Percentiles rank a stretch among this genome's conserved stretches.
These are phyloP conservation scores for Apteryx mantelli DNA, from an alignment of 2,113 vertebrate genomes.

Conservation along the genomic window DNA sequence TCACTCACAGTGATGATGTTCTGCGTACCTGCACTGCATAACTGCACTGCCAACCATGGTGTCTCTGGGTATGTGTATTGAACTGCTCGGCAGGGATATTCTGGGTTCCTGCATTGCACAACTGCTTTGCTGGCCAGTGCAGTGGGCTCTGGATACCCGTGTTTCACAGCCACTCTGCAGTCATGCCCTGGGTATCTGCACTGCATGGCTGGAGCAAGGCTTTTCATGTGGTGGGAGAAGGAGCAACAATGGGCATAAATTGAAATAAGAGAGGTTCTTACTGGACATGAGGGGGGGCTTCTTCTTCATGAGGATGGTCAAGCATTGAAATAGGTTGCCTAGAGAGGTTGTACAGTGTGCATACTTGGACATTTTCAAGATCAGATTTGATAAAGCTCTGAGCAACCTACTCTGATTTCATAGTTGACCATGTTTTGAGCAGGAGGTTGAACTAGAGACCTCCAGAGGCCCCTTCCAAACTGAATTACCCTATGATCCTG, in stretches of 20 bases:
- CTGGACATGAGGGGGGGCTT: not conserved
- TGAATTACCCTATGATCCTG: not conserved
- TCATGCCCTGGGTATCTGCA: too few species aligned
- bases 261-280: not conserved
- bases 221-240: not conserved
- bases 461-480: not conserved
- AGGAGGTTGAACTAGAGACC: not conserved
- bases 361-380: not conserved
- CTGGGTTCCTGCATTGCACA: too few species aligned
- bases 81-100: too few species aligned
- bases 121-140: too few species aligned
- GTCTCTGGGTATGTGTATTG: too few species aligned
- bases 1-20: too few species aligned
- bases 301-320: rapidly evolving
- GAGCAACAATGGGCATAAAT: not conserved
- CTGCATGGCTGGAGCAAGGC: not conserved
- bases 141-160: too few species aligned
- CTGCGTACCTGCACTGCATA: too few species aligned
- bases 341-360: not conserved
- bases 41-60: too few species aligned
- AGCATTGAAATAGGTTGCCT: not conserved
- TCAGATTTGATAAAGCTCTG: not conserved
- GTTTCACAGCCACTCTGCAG: too few species aligned
- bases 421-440: not conserved
- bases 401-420: not conserved